Evolutionary conservation across 2,113 vertebrate species (phyloP).

Genomic region (Xerus inauris): DNA sequence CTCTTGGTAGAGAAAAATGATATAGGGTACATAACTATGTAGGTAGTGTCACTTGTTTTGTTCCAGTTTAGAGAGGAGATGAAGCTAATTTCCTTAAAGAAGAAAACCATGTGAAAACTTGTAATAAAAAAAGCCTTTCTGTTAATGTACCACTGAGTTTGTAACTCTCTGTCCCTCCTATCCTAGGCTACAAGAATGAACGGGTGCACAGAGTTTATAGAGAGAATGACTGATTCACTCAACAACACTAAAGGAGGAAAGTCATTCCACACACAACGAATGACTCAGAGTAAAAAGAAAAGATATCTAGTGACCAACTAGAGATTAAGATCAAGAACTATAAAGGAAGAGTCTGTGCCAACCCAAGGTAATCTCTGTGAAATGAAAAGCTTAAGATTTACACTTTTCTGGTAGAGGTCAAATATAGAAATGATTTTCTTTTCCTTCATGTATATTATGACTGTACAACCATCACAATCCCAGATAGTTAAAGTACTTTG

Average conservation of each 20-base stretch:
- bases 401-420: not conserved
- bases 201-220: not conserved
- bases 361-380: not conserved
- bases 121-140: not conserved
- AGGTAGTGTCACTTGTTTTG: not conserved
- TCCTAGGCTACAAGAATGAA: not conserved
- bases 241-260: not conserved
- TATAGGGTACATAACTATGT: rapidly evolving
- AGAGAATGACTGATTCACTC: not conserved
- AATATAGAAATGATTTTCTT: not conserved
- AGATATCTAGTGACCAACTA: not conserved
- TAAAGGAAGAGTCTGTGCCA: not conserved
- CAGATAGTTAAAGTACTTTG: not conserved
- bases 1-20: not conserved
- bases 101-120: not conserved
- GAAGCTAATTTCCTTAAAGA: not conserved
- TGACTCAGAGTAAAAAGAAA: not conserved
- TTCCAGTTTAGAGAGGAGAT: not conserved
- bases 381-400: not conserved
- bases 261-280: not conserved
- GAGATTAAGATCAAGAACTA: not conserved
- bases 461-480: not conserved
- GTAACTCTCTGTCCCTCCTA: not conserved
- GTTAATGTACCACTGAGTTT: not conserved
- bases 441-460: not conserved